A percentile compares a stretch with the other conserved stretches of the same genome.
phyloP scores from a whole-genome alignment of 2,113 vertebrate species.

The Seriola rivoliana region DNA sequence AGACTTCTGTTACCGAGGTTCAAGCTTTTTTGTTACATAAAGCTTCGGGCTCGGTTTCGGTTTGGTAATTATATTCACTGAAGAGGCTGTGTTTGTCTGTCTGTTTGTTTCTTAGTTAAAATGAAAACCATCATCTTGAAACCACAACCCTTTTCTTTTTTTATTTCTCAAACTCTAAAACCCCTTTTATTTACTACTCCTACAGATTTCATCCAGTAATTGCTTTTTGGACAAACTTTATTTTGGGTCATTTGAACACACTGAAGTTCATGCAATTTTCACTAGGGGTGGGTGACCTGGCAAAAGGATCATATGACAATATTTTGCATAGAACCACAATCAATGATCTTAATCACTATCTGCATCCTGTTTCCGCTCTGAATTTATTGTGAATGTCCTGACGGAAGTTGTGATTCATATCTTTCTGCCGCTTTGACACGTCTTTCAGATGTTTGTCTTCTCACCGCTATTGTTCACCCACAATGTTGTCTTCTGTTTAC shows the following conservation, averaged over 20 bases:
- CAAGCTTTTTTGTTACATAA: not conserved
- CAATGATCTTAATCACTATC: too few species aligned
- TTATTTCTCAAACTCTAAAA: not conserved
- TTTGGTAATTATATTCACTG: not conserved
- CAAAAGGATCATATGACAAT: too few species aligned
- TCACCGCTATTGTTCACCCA: too few species aligned
- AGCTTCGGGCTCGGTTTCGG: not conserved
- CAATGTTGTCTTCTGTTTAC: too few species aligned
- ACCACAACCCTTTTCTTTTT: not conserved
- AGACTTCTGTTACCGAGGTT: not conserved
- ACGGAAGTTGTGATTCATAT: too few species aligned
- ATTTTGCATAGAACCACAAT: too few species aligned
- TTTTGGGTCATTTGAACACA: not conserved
- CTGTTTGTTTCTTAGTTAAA: not conserved
- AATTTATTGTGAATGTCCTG: too few species aligned
- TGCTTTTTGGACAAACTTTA: not conserved
- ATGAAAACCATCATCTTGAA: not conserved
- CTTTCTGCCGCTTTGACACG: too few species aligned
- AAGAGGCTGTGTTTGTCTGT: not conserved
- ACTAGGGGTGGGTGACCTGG: too few species aligned
- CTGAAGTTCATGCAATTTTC: too few species aligned
- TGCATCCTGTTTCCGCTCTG: too few species aligned
- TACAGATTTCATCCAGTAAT: not conserved
- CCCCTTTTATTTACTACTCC: not conserved
- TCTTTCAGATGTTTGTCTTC: too few species aligned